Evolutionary conservation across 2,797 vertebrate genomes (phyloP), one percentile per base, ranked within the genome.

Genomic region (Paratrypauchen microcephalus): DNA sequence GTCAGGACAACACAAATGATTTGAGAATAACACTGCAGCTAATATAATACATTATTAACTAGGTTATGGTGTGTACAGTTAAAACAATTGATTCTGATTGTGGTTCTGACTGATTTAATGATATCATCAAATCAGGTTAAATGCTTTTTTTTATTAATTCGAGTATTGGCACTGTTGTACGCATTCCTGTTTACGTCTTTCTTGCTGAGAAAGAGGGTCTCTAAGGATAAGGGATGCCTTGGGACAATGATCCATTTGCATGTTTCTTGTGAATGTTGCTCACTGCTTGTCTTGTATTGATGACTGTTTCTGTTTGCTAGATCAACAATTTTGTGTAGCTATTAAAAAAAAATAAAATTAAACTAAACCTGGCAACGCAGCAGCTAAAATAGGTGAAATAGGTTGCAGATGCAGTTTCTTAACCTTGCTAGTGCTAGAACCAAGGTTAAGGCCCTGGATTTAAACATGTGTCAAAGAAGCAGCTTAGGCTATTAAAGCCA

Each of bases 391-490:
- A 19, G 19, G 48, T 2, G 18, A 19, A 5, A 19, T 50, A n/a
- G 21, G 9, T 23, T 23, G 52, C 52, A 12, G 12, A 54, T 21
- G n/a, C 11, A 21, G 8, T 54, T 54, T 54, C 2, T 54, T 11
- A 54, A 54, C n/a, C 52, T 54, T 54, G 21, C n/a, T n/a, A 23
- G 3, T 23, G 52, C 52, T 12, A 23, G 7, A 23, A 54, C 24
- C 13, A 28, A 15, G 24, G 15, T 6, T 36, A 28, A 24, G 30
- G 5, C 28, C 8, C 4, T 58, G 56, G 23, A 62, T 70, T 48
- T 32, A 71, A 68, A 56, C 36, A 36, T 41, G 48, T 69, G 56
- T 73, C 71, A 70, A 60, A 72, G 18, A 47, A 72, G 61, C 32
- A 36, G 26, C 16, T 32, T 15, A 15, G 13, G 3, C 26, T n/a